Conservation (phyloP, 2,113 vertebrate genomes). For the Dolichotis patagonum region DNA sequence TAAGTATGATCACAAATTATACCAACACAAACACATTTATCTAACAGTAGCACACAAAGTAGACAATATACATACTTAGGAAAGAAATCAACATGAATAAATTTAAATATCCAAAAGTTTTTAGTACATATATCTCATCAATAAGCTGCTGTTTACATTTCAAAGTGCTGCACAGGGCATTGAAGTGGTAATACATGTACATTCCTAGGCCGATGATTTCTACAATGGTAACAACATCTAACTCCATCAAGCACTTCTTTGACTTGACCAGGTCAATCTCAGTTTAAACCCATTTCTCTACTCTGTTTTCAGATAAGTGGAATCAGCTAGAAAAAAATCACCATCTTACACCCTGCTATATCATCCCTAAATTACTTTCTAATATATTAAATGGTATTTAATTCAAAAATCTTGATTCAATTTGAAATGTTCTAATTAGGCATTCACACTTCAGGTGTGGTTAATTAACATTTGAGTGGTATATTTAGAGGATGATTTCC, state of each 20-base stretch:
- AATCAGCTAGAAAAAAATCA: background rate
- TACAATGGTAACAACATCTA: background rate
- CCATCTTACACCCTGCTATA: background rate
- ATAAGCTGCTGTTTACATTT: background rate
- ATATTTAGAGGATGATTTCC: constrained; percentile 63
- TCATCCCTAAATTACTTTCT: constrained; percentile 32
- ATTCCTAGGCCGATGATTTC: background rate
- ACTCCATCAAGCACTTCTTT: background rate
- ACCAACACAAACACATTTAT: constrained; percentile 19
- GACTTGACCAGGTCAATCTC: background rate
- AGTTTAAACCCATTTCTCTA: background rate
- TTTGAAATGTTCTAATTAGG: constrained; percentile 63
- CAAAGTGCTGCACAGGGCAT: background rate
- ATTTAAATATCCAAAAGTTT: constrained; percentile 8
- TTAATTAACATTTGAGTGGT: constrained; percentile 56
- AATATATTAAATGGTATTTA: constrained; percentile 46
- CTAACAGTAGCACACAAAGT: background rate
- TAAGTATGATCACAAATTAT: constrained; percentile 20
- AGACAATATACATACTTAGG: background rate
- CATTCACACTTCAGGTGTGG: constrained; percentile 52
- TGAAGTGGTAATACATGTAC: background rate
- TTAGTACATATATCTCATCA: background rate
- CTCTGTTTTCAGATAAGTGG: background rate
- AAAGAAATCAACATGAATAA: background rate
- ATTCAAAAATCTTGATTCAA: constrained; percentile 49